Percentiles rank a stretch among this genome's conserved stretches.
Conservation (phyloP, 1,140 invertebrate species). For the Cheumatopsyche charites region DNA sequence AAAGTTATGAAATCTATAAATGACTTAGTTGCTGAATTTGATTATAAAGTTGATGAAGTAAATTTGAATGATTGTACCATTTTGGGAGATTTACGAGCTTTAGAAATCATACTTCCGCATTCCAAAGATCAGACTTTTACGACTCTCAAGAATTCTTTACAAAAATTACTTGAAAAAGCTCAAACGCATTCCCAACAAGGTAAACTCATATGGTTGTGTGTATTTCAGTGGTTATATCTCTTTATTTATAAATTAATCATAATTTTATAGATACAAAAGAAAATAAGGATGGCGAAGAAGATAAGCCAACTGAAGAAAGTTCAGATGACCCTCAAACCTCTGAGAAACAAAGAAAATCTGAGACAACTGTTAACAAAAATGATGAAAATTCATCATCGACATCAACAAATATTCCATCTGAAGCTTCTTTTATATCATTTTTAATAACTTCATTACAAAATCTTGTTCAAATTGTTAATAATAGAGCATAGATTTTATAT, state of each 20-base stretch:
- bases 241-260: not conserved
- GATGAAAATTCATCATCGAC: not conserved
- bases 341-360: not conserved
- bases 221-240: no score
- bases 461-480: conserved; percentile 40
- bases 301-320: no score
- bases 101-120: conserved; percentile 42
- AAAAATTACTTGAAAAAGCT: conserved; percentile 31
- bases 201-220: not conserved
- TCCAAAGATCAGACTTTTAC: conserved; percentile 44
- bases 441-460: conserved; percentile 38
- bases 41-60: conserved; percentile 33
- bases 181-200: not conserved
- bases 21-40: conserved; percentile 44
- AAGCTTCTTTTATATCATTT: not conserved
- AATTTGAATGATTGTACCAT: conserved; percentile 11
- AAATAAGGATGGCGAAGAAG: not conserved
- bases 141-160: conserved; percentile 35
- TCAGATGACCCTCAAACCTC: conserved; percentile 32
- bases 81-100: conserved; percentile 32
- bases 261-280: not conserved
- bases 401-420: not conserved
- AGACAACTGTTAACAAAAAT: conserved; percentile 19
- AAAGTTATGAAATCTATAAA: conserved; percentile 43
- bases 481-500: conserved; percentile 31